A percentile compares a stretch with the other conserved stretches of the same genome.
Conservation (phyloP, 2,888 invertebrate genomes). For the Acleris holmiana region DNA sequence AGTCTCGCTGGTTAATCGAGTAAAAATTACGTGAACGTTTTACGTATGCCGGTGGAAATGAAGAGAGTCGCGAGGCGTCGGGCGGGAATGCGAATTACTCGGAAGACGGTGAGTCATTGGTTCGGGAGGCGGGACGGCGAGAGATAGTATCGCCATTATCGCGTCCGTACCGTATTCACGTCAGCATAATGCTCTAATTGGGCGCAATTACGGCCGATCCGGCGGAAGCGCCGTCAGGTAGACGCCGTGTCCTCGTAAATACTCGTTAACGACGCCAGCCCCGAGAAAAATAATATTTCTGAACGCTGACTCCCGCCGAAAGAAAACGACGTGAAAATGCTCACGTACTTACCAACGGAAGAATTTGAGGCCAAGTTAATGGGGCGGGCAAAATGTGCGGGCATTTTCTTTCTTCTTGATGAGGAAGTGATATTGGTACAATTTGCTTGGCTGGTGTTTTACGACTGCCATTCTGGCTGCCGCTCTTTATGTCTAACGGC, state of each 20-base stretch:
- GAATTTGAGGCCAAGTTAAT: conserved; percentile 72
- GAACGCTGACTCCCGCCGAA: conserved; percentile 67
- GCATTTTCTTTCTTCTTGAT: conserved; percentile 59
- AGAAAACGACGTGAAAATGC: conserved; percentile 71
- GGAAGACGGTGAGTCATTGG: conserved; percentile 68
- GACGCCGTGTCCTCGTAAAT: conserved; percentile 79
- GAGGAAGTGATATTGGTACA: conserved; percentile 63
- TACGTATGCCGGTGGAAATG: conserved; percentile 72
- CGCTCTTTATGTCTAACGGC: conserved; percentile 31
- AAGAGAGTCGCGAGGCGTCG: conserved; percentile 61
- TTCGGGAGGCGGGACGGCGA: conserved; percentile 52
- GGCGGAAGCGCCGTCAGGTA: conserved; percentile 78
- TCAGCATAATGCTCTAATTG: conserved; percentile 84
- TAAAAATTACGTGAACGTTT: conserved; percentile 75
- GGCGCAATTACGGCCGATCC: conserved; percentile 80
- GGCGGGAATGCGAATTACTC: conserved; percentile 70
- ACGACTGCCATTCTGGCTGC: conserved; percentile 42
- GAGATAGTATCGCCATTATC: conserved; percentile 80
- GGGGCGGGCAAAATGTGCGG: conserved; percentile 62
- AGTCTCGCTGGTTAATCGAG: conserved; percentile 73
- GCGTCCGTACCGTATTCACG: conserved; percentile 80
- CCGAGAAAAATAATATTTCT: conserved; percentile 80
- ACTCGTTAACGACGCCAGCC: conserved; percentile 78
- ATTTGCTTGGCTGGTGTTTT: conserved; percentile 52
- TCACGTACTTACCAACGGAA: conserved; percentile 68